Evolutionary conservation across 2,797 vertebrate species (phyloP).

Genomic region (Artibeus jamaicensis): DNA sequence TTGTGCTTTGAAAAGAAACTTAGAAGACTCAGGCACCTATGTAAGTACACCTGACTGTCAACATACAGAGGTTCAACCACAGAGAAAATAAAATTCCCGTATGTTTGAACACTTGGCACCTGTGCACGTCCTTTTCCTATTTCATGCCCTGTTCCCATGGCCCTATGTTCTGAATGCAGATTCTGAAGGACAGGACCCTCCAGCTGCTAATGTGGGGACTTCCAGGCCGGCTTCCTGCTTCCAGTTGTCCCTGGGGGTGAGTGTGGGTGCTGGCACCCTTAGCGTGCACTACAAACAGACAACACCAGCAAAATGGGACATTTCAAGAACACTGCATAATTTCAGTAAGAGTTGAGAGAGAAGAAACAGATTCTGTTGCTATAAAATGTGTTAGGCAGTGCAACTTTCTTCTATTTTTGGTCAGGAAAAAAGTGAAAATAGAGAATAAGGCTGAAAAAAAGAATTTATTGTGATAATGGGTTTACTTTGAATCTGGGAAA

Average conservation of each 20-base stretch:
- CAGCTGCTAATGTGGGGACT: not conserved
- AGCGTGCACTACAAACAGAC: not conserved
- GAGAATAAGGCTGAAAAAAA: not conserved
- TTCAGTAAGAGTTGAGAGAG: not conserved
- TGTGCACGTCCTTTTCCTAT: not conserved
- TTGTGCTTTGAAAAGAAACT: constrained; percentile 3
- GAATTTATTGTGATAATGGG: not conserved
- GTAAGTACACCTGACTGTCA: not conserved
- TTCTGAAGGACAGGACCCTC: not conserved
- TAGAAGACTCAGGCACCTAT: not conserved
- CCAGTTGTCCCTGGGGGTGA: not conserved
- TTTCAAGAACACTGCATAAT: not conserved
- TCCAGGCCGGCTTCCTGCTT: not conserved
- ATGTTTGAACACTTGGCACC: not conserved
- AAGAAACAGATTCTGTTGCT: not conserved
- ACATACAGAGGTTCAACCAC: not conserved
- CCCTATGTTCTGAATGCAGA: not conserved
- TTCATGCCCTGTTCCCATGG: not conserved
- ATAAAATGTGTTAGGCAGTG: not conserved
- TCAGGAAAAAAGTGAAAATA: not conserved
- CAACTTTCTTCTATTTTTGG: not conserved
- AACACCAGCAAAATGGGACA: not conserved
- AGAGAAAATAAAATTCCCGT: not conserved
- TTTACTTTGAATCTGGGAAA: not conserved
- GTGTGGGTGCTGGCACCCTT: not conserved